phyloP scores from a whole-genome alignment of 2,113 vertebrate genomes.

The Onychorhynchus coronatus region DNA sequence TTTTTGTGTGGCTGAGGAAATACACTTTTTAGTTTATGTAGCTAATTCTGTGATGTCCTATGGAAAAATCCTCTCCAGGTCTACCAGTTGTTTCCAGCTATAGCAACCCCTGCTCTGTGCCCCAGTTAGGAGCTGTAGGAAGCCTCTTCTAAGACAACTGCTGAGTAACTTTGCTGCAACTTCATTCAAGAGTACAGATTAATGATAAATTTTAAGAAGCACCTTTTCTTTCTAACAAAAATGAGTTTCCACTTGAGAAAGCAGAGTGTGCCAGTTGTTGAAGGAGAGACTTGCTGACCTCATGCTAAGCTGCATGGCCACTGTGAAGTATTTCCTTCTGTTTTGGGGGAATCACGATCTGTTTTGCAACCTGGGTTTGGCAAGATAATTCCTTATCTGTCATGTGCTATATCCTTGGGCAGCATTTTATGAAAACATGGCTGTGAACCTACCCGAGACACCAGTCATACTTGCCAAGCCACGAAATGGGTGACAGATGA shows the following conservation, averaged over 20 bases:
- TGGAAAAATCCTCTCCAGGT: background rate
- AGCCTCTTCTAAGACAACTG: background rate
- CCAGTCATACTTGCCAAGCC: background rate
- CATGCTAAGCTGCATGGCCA: background rate
- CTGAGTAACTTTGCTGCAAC: background rate
- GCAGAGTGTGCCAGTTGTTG: background rate
- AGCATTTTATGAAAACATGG: background rate
- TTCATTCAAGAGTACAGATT: background rate
- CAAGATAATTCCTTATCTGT: background rate
- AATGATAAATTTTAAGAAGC: background rate
- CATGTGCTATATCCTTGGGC: fast-evolving
- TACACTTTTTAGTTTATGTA: fast-evolving
- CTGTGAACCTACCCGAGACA: background rate
- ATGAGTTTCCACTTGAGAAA: background rate
- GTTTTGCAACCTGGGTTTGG: background rate
- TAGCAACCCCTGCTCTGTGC: background rate
- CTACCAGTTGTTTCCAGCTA: background rate
- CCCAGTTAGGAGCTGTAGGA: background rate
- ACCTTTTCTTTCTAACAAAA: background rate
- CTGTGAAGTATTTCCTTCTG: background rate
- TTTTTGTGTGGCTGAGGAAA: background rate
- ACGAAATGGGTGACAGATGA: background rate
- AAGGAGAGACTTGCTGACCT: background rate
- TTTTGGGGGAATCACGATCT: background rate
- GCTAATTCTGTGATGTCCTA: background rate